phyloP scores from a whole-genome alignment of 2,113 vertebrate genomes.

The Rafetus swinhoei region DNA sequence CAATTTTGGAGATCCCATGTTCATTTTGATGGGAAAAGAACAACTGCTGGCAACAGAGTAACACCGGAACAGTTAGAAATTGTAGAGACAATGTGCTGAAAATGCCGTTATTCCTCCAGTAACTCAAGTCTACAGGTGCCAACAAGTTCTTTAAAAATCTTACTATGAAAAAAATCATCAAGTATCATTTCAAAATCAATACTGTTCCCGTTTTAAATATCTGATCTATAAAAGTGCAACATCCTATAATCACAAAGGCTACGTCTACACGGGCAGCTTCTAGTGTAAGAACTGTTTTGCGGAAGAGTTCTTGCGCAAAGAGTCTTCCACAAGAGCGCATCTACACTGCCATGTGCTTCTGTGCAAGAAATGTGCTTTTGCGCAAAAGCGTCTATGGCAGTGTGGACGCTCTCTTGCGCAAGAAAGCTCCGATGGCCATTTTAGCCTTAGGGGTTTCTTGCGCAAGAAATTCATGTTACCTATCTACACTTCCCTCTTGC shows the following conservation, averaged over 20 bases:
- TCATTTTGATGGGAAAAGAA: not conserved
- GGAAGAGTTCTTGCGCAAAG: too few species aligned
- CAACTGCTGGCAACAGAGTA: constrained; percentile 23
- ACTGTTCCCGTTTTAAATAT: not conserved
- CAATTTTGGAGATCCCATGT: not conserved
- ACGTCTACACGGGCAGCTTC: too few species aligned
- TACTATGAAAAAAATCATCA: not conserved
- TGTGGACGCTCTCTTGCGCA: too few species aligned
- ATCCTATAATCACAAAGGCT: not conserved
- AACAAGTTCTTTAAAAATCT: not conserved
- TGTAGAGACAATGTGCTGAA: not conserved
- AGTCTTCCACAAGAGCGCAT: too few species aligned
- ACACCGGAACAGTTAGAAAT: not conserved
- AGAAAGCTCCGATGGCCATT: too few species aligned
- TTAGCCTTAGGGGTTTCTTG: too few species aligned
- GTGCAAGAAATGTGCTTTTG: too few species aligned
- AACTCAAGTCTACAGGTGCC: not conserved
- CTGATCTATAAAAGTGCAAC: not conserved
- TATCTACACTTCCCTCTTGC: too few species aligned
- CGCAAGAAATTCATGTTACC: too few species aligned
- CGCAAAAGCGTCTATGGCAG: too few species aligned
- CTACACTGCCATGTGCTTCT: too few species aligned
- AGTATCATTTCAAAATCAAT: not conserved
- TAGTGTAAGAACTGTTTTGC: too few species aligned
- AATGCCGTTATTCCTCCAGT: not conserved